phyloP scores from a whole-genome alignment of 2,113 vertebrate species.

The Cervus canadensis region DNA sequence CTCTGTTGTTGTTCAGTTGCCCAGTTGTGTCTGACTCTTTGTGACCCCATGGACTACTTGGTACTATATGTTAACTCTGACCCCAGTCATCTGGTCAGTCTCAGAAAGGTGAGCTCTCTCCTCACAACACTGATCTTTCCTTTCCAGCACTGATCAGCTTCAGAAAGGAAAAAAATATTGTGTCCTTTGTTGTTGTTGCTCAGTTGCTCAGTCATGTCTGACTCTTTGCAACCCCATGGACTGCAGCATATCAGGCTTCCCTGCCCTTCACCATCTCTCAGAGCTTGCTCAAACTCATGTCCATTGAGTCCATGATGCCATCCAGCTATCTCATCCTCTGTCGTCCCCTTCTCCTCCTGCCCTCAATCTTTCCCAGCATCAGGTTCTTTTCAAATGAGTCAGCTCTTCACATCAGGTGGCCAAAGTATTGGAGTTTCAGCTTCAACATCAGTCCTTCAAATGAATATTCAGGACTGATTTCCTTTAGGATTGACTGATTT shows the following conservation, averaged over 20 bases:
- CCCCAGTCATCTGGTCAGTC: not conserved
- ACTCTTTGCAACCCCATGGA: not conserved
- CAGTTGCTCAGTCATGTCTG: not conserved
- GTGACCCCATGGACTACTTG: not conserved
- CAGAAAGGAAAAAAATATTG: not conserved
- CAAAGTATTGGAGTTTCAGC: not conserved
- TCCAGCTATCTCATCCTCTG: not conserved
- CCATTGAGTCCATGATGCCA: not conserved
- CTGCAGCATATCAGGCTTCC: not conserved
- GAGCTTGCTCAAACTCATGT: not conserved
- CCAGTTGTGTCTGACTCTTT: not conserved
- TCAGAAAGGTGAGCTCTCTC: not conserved
- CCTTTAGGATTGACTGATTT: not conserved
- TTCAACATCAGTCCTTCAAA: not conserved
- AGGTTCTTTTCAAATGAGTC: not conserved
- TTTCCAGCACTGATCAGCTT: not conserved
- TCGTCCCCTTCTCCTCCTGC: not conserved
- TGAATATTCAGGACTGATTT: not conserved
- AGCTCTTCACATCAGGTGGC: not conserved
- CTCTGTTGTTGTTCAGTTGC: not conserved
- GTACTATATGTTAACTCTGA: not conserved
- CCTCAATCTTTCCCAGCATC: not conserved
- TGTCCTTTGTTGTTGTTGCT: not conserved
- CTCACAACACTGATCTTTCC: not conserved
- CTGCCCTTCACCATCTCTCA: not conserved